phyloP scores from a whole-genome alignment of 2,888 invertebrate species.

The Orthonychiurus folsomi region DNA sequence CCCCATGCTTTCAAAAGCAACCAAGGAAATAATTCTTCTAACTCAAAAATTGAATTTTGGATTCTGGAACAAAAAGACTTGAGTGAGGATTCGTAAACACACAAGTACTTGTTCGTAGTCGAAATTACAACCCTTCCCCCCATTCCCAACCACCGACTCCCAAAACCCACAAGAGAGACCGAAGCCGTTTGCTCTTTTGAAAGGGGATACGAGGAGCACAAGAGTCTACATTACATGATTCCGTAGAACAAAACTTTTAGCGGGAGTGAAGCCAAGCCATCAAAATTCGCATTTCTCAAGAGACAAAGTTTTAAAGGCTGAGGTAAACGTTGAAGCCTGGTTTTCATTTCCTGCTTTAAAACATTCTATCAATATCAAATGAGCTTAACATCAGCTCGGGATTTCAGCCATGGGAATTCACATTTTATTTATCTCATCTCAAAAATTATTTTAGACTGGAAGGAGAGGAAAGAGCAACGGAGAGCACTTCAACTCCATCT shows the following conservation, averaged over 20 bases:
- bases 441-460: slow-evolving; percentile 1
- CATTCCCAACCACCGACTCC: too few species aligned
- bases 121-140: too few species aligned
- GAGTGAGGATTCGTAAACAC: too few species aligned
- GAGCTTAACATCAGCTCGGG: slow-evolving; percentile 25
- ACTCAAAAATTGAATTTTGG: slow-evolving; percentile 35
- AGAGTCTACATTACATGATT: neutral
- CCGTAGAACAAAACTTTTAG: neutral
- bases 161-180: neutral
- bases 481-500: neutral
- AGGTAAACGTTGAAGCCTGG: slow-evolving; percentile 26
- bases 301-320: slow-evolving; percentile 33
- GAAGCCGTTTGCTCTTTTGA: slow-evolving; percentile 6
- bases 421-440: slow-evolving; percentile 12
- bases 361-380: slow-evolving; percentile 39
- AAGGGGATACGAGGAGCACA: slow-evolving; percentile 4
- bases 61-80: slow-evolving; percentile 10
- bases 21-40: slow-evolving; percentile 31
- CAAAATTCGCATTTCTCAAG: slow-evolving; percentile 38
- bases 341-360: slow-evolving; percentile 39
- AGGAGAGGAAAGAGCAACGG: neutral
- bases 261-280: slow-evolving; percentile 15
- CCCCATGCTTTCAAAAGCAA: slow-evolving; percentile 12
- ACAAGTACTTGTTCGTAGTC: too few species aligned
- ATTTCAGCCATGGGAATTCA: slow-evolving; percentile 2